Evolutionary conservation across 2,113 vertebrate genomes (phyloP).

Genomic region (Oncorhynchus masou): DNA sequence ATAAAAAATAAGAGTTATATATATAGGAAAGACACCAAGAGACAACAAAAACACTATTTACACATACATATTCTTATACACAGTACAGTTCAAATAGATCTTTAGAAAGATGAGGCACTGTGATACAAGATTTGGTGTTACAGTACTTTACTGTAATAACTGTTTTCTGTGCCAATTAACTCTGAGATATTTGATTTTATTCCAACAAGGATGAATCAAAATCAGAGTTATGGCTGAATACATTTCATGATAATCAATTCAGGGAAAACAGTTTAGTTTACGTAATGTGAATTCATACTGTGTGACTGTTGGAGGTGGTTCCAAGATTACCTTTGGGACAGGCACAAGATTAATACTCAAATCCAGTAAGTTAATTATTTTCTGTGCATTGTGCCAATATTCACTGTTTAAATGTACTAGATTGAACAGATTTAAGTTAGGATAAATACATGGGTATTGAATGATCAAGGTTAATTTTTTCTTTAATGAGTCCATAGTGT

Average conservation of each 20-base stretch:
- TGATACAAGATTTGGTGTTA: too few relatives aligned
- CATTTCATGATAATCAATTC: not conserved
- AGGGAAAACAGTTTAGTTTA: constrained; percentile 9
- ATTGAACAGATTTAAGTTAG: not conserved
- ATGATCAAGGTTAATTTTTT: not conserved
- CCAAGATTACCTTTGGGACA: constrained; percentile 29
- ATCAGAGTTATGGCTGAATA: not conserved
- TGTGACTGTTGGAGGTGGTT: constrained; percentile 16
- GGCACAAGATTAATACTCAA: constrained; percentile 35
- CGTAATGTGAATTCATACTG: constrained; percentile 1
- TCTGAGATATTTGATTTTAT: too few relatives aligned
- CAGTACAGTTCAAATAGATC: too few relatives aligned
- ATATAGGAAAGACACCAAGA: too few relatives aligned
- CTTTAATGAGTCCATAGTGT: not conserved
- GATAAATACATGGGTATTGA: not conserved
- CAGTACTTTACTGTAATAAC: too few relatives aligned
- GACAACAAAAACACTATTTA: too few relatives aligned
- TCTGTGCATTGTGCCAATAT: not conserved
- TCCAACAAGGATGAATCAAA: not conserved
- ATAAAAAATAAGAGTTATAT: too few relatives aligned
- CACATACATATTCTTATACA: too few relatives aligned
- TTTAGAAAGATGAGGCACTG: too few relatives aligned
- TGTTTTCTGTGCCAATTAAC: too few relatives aligned
- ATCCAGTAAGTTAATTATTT: constrained; percentile 1
- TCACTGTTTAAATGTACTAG: too few relatives aligned